Base-by-base conservation (phyloP, 1,140 invertebrate genomes). In the Trichonephila clavata region DNA sequence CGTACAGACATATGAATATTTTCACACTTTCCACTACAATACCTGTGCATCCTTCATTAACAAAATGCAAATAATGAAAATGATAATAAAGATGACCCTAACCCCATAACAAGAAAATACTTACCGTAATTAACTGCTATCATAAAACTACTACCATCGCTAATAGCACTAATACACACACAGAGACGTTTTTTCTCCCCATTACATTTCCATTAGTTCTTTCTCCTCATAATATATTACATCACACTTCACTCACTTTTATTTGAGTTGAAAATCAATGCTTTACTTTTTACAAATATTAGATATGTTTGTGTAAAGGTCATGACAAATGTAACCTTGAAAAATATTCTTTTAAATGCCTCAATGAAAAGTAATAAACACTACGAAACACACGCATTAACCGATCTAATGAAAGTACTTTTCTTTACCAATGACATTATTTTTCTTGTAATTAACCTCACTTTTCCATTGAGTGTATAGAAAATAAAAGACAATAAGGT, bases 371-470 rank as follows among this genome's bases (percentile, higher is more conserved):
- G 13, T 65, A 65, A 24, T 65, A 65, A 65, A 65, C 32, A 1
- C 32, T 1, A 39, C 32, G 32, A 39, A 39, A 39, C 32, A 39
- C 32, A 65, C 10, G 63, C 21, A 39, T 39, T 39, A 39, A 39
- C 32, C 32, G 32, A 39, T 39, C 63, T 10, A 65, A 65, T 65
- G n/a, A 65, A 65, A 65, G n/a, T 61, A 18, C 63, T 8, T n/a
- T 7, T 65, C 18, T 7, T 65, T 20, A n/a, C 13, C 21, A 65
- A 2, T 65, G 6, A 65, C 63, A 65, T 20, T 10, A 65, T 65
- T 65, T 65, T 65, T n/a, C 63, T 65, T 65, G 63, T 65, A 65
- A 65, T 65, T 65, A 65, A n/a, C 24, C 24, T 65, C 63, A n/a
- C 63, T n/a, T 65, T 65, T 65, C 7, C 7, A 65, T 65, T n/a